These are phyloP conservation scores for Andrena marginata DNA, from an alignment of 2,888 invertebrate genomes.

Conservation along the genomic window DNA sequence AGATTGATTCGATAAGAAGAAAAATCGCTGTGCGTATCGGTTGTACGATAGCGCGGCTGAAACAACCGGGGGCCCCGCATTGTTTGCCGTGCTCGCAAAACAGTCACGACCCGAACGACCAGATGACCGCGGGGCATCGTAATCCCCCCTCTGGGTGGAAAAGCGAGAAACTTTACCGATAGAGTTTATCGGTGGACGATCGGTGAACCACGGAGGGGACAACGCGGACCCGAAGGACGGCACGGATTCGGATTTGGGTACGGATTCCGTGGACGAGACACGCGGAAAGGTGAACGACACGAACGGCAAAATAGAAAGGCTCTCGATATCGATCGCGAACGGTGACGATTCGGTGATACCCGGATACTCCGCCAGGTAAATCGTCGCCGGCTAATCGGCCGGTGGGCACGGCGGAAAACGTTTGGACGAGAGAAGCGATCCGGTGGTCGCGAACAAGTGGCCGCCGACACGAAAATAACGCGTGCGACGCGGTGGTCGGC, in stretches of 20 bases:
- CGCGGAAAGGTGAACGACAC: slow-evolving; percentile 25
- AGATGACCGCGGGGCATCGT: too few relatives aligned
- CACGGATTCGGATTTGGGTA: neutral
- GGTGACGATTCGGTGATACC: slow-evolving; percentile 6
- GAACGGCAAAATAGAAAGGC: slow-evolving; percentile 13
- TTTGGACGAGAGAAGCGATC: slow-evolving; percentile 29
- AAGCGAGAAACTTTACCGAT: too few relatives aligned
- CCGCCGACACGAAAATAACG: slow-evolving; percentile 58
- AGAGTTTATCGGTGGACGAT: too few relatives aligned
- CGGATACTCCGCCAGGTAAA: neutral
- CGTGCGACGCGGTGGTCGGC: slow-evolving; percentile 34
- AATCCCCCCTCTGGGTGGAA: too few relatives aligned
- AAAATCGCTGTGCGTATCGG: too few relatives aligned
- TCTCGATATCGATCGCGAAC: slow-evolving; percentile 35
- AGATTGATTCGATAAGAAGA: neutral
- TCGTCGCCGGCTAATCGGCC: slow-evolving; percentile 3
- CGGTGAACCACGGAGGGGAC: neutral
- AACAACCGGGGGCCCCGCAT: too few relatives aligned
- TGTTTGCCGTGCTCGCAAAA: neutral
- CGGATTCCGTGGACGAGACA: neutral
- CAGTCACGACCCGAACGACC: neutral
- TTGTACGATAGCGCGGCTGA: too few relatives aligned
- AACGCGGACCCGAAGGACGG: neutral
- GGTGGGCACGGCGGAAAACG: neutral
- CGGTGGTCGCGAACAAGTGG: slow-evolving; percentile 63